Percentiles rank a stretch among this genome's conserved stretches.
phyloP scores from a whole-genome alignment of 2,888 invertebrate species.

The Deroplatys truncata region DNA sequence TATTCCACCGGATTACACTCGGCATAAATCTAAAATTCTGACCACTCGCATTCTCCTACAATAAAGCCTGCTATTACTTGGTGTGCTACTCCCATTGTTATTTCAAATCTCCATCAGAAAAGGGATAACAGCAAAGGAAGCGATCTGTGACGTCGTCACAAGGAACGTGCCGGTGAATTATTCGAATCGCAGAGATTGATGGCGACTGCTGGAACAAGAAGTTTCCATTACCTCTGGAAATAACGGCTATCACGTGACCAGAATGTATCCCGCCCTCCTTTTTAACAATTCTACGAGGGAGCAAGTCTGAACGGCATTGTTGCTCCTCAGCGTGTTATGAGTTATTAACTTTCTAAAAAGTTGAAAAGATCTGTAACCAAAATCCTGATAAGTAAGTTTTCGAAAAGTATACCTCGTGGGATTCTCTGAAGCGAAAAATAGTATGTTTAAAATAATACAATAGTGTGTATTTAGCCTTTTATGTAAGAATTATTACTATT shows the following conservation, averaged over 20 bases:
- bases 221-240: slow-evolving; percentile 42
- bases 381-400: too few species aligned
- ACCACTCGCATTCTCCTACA: background rate
- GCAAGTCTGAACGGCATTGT: too few species aligned
- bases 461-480: too few species aligned
- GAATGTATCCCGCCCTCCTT: slow-evolving; percentile 1
- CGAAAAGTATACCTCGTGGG: too few species aligned
- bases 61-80: background rate
- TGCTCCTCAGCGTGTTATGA: too few species aligned
- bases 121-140: background rate
- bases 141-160: background rate
- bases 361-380: too few species aligned
- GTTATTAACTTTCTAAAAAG: too few species aligned
- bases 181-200: background rate
- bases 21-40: background rate
- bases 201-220: slow-evolving; percentile 42
- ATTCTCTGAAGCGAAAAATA: too few species aligned
- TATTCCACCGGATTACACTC: background rate
- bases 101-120: background rate
- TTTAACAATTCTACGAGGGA: background rate
- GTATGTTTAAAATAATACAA: too few species aligned
- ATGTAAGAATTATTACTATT: too few species aligned
- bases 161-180: background rate
- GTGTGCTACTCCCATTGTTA: background rate
- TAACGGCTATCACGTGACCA: slow-evolving; percentile 14